phyloP scores from a whole-genome alignment of 2,888 invertebrate species.

The Cecidostiba fungosa region DNA sequence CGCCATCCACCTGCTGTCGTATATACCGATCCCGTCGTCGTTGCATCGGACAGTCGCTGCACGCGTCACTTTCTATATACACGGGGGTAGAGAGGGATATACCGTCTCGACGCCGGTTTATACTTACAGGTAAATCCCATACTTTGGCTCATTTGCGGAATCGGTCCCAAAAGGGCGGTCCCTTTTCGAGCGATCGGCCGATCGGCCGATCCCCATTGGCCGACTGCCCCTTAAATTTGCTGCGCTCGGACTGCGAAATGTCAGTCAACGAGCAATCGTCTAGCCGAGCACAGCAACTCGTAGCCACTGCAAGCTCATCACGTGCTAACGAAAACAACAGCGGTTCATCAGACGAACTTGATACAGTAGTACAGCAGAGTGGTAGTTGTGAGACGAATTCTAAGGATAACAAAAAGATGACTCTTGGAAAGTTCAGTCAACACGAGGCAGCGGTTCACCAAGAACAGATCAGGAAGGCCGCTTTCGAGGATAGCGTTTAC shows the following conservation, averaged over 20 bases:
- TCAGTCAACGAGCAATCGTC: conserved; percentile 65
- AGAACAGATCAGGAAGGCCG: background rate
- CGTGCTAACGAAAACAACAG: background rate
- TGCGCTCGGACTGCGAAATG: conserved; percentile 16
- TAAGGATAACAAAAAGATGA: conserved; percentile 51
- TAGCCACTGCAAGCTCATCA: background rate
- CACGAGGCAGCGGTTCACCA: background rate
- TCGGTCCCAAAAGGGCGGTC: background rate
- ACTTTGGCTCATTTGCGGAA: too few relatives aligned
- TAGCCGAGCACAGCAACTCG: conserved; percentile 56
- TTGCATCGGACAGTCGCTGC: background rate
- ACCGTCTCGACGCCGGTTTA: background rate
- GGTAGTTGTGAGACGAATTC: background rate
- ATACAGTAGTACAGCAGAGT: background rate
- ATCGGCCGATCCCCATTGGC: background rate
- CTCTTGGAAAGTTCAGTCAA: conserved; percentile 56
- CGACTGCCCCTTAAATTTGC: conserved; percentile 12
- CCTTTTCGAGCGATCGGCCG: background rate
- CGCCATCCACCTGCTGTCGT: background rate
- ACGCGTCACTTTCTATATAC: background rate
- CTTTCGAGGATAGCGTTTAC: conserved; percentile 52
- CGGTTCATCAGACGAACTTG: background rate
- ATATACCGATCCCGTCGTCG: background rate
- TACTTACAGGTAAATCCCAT: background rate
- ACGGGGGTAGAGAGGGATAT: background rate